These are phyloP conservation scores for fruit fly (Drosophila melanogaster) DNA, from an alignment of 1,140 invertebrate species.

Conservation along the genomic window Release_6_plus_ISO1_MT NT_033779.5:12383001-12383500, in stretches of 20 bases:
- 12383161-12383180: slow-evolving; percentile 32
- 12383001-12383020: slow-evolving; percentile 8
- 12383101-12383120: slow-evolving; percentile 52
- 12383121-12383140: slow-evolving; percentile 57
- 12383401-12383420: slow-evolving; percentile 70
- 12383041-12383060: slow-evolving; percentile 22
- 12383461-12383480: slow-evolving; percentile 81
- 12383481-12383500: slow-evolving; percentile 18
- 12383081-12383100: slow-evolving; percentile 42
- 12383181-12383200: not conserved
- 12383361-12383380: slow-evolving; percentile 11
- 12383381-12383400: slow-evolving; percentile 42
- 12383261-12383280: too few relatives aligned
- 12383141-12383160: slow-evolving; percentile 11
- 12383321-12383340: slow-evolving; percentile 51
- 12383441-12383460: slow-evolving; percentile 70
- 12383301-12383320: not conserved
- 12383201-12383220: not conserved
- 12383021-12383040: slow-evolving; percentile 49
- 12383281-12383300: not conserved
- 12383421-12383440: slow-evolving; percentile 82
- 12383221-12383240: too few relatives aligned
- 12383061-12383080: slow-evolving; percentile 6
- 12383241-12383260: too few relatives aligned
- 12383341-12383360: slow-evolving; percentile 33